Base-by-base conservation (phyloP, 2,797 vertebrate genomes). In the Euphonia xanthogaster region DNA sequence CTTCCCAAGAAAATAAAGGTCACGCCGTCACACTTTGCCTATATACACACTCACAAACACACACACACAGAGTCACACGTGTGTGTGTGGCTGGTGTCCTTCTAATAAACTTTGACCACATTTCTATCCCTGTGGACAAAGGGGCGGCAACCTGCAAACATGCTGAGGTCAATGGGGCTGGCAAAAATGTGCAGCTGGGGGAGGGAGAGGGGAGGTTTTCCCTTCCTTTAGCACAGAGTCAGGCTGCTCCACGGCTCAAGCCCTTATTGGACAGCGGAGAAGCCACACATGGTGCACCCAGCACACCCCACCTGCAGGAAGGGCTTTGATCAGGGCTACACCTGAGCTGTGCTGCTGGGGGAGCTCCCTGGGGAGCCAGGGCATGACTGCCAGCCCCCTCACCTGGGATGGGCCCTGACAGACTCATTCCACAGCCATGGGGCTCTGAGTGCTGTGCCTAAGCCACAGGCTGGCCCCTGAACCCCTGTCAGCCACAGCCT, bases 1-100 rank as follows among this genome's bases (percentile, higher is more conserved):
- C 60, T 89, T 94, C 94, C 91, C 78, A 93, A 28, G 71, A 82
- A 96, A 94, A 93, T 84, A 95, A 96, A 96, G 93, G 93, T 96
- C 19, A 2, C 1, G 1, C 55, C 0, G 2, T 61, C 77, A 53
- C 0, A 0, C 45, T 93, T 94, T 81, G 86, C 74, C 86, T 78
- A 30, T 17, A 60, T 5, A 70, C 66, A 67, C 65, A 57, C 48
- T 7, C 28, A n/a, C 42, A 47, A 35, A 28, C 28, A 37, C 55
- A 58, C 21, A 33, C n/a, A 17, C 10, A 57, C 58, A 42, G 40
- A 18, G 17, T 18, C 40, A 31, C 35, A 22, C 0, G 0, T 3
- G 20, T 44, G 20, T 2, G 18, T 31, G 25, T 3, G 9, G 62
- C 88, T 94, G 94, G 58, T 1, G 0, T 61, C 27, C 74, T 87